Conservation (phyloP, 64 coral and sea anemone genomes). For the Anthopleura sola region DNA sequence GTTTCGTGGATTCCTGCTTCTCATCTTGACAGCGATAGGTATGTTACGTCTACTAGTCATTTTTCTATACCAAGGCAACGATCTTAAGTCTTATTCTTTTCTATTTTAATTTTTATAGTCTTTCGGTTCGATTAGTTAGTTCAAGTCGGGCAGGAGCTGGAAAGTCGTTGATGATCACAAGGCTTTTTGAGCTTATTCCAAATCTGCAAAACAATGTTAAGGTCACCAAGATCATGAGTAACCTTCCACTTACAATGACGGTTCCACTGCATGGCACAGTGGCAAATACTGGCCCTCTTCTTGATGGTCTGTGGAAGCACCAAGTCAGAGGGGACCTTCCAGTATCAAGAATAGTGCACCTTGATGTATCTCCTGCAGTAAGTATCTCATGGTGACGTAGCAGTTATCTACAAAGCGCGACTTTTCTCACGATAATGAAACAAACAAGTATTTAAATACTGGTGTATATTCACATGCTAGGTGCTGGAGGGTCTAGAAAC, state of each 20-base stretch:
- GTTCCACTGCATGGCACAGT: conserved; percentile 82
- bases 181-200: conserved; percentile 51
- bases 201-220: conserved; percentile 57
- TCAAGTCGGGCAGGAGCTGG: conserved; percentile 67
- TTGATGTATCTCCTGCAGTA: conserved; percentile 90
- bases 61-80: neutral
- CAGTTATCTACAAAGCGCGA: too few species aligned
- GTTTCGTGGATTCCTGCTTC: conserved; percentile 67
- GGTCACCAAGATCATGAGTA: neutral
- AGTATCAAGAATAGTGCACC: conserved; percentile 82
- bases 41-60: neutral
- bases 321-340: conserved; percentile 59
- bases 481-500: conserved; percentile 62
- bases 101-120: conserved; percentile 24
- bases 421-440: too few species aligned
- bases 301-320: conserved; percentile 53
- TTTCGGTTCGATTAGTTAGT: conserved; percentile 63
- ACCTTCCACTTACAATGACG: conserved; percentile 26
- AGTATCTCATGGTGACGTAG: neutral
- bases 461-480: conserved; percentile 40
- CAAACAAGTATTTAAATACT: neutral
- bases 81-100: neutral
- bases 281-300: conserved; percentile 44
- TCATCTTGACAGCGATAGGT: conserved; percentile 64
- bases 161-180: conserved; percentile 56